Conservation (phyloP, 2,113 vertebrate species). For the Seriola rivoliana region DNA sequence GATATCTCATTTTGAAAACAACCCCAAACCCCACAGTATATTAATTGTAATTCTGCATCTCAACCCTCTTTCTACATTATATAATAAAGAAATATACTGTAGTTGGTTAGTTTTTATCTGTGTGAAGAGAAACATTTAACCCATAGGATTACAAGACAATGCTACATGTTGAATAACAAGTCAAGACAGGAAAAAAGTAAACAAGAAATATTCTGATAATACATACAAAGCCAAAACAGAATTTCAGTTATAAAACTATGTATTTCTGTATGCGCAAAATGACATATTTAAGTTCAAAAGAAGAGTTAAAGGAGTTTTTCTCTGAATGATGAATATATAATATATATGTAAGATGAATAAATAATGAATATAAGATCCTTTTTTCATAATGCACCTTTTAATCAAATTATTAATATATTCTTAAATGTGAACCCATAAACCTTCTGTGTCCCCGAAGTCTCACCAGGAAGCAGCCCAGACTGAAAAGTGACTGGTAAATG, state of each 20-base stretch:
- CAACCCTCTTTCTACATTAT: background rate
- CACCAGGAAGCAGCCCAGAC: conserved; percentile 10
- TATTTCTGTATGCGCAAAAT: background rate
- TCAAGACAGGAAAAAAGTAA: background rate
- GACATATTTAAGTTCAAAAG: too few relatives aligned
- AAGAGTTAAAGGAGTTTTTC: too few relatives aligned
- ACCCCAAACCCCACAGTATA: background rate
- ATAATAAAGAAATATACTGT: background rate
- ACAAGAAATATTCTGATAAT: background rate
- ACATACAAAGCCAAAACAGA: too few relatives aligned
- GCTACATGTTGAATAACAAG: background rate
- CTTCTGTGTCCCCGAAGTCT: background rate
- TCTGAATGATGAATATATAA: too few relatives aligned
- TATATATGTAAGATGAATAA: too few relatives aligned
- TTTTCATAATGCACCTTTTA: too few relatives aligned
- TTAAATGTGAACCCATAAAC: background rate
- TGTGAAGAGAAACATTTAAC: too few relatives aligned
- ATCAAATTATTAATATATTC: background rate
- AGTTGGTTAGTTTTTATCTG: too few relatives aligned
- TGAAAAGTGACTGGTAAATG: conserved; percentile 11
- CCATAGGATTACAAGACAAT: too few relatives aligned
- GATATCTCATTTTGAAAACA: background rate
- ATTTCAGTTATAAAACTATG: background rate
- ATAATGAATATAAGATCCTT: too few relatives aligned
- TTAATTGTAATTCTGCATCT: background rate